A percentile compares a stretch with the other conserved stretches of the same genome.
phyloP scores from a whole-genome alignment of 2,113 vertebrate species.

The Serilophus lunatus region DNA sequence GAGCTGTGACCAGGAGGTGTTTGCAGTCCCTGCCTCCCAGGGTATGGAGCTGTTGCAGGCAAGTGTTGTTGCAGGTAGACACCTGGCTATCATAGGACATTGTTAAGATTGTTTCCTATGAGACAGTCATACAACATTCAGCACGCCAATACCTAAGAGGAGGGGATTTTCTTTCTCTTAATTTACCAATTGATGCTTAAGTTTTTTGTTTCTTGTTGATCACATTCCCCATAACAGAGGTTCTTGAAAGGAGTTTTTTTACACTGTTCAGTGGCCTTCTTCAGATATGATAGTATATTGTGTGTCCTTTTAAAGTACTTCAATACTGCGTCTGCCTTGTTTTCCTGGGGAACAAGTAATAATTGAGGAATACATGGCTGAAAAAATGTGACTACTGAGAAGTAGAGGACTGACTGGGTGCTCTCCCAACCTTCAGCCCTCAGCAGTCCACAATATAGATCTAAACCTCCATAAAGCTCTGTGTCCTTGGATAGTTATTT shows the following conservation, averaged over 20 bases:
- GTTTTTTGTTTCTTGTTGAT: not conserved
- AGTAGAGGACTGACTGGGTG: not conserved
- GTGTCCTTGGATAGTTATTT: not conserved
- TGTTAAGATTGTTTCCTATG: not conserved
- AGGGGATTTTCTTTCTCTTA: not conserved
- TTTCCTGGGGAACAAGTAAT: not conserved
- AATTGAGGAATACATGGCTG: not conserved
- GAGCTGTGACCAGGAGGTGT: not conserved
- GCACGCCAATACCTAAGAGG: not conserved
- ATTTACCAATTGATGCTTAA: not conserved
- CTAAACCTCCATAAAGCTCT: not conserved
- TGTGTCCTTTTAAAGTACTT: not conserved
- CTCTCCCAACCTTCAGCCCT: not conserved
- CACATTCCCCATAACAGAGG: not conserved
- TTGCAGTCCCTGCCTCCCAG: not conserved
- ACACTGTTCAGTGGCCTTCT: not conserved
- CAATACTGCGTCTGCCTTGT: not conserved
- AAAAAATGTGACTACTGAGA: not conserved
- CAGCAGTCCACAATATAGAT: not conserved
- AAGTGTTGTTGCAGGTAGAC: not conserved
- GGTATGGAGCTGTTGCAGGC: not conserved
- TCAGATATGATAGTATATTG: not conserved
- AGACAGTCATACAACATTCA: not conserved
- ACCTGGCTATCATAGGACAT: not conserved
- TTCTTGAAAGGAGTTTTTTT: not conserved